Conservation (phyloP, 2,113 vertebrate genomes). For the Candoia aspera region DNA sequence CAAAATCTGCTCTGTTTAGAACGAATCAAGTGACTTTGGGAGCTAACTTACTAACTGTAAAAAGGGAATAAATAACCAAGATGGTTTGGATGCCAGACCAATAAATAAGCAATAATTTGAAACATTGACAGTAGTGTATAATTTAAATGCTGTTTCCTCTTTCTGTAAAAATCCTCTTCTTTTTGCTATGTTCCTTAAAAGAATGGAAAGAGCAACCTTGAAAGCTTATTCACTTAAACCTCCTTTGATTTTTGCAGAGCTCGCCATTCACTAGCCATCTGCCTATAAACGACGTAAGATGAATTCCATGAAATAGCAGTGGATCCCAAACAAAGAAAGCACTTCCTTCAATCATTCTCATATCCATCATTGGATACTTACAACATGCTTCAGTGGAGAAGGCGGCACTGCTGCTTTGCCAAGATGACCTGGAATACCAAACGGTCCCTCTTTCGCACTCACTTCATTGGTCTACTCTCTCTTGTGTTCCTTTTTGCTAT, state of each 20-base stretch:
- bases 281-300: slow-evolving; percentile 54
- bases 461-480: slow-evolving; percentile 79
- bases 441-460: slow-evolving; percentile 88
- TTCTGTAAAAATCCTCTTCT: neutral
- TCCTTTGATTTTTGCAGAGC: slow-evolving; percentile 58
- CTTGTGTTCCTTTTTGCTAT: slow-evolving; percentile 83
- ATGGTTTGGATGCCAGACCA: neutral
- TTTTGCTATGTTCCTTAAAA: rapidly evolving
- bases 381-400: slow-evolving; percentile 93
- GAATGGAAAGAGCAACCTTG: neutral
- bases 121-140: neutral
- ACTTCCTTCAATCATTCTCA: slow-evolving; percentile 37
- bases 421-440: slow-evolving; percentile 97
- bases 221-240: slow-evolving; percentile 26
- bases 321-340: slow-evolving; percentile 43
- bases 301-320: slow-evolving; percentile 67
- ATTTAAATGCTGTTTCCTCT: neutral
- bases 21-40: neutral
- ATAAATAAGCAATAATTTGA: neutral
- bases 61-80: neutral
- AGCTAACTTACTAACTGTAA: neutral
- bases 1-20: neutral
- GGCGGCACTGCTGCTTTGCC: slow-evolving; percentile 88
- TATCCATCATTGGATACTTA: slow-evolving; percentile 60
- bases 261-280: slow-evolving; percentile 40